These are phyloP conservation scores for Mesaphorura yosii DNA, from an alignment of 1,140 invertebrate genomes.

Conservation along the genomic window DNA sequence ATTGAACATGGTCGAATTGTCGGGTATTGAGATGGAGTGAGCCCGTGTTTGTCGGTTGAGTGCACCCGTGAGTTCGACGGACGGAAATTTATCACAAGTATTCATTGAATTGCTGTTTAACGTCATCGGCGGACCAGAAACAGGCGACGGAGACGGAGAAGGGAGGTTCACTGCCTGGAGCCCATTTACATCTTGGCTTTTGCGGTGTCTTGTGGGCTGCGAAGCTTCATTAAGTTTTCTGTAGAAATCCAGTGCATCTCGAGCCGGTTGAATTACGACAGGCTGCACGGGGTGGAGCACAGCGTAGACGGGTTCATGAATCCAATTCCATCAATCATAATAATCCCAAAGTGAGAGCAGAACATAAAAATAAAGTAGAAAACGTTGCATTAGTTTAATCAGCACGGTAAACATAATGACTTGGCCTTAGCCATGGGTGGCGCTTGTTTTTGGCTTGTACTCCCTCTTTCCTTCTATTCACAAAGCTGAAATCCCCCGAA, in stretches of 20 bases:
- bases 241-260: conserved; percentile 53
- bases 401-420: too few relatives aligned
- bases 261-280: conserved; percentile 49
- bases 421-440: too few relatives aligned
- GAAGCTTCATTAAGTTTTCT: conserved; percentile 51
- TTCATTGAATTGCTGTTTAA: too few relatives aligned
- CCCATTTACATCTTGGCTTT: conserved; percentile 44
- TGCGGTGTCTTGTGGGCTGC: conserved; percentile 49
- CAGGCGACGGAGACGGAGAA: not conserved
- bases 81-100: conserved; percentile 33
- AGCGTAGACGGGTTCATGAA: too few relatives aligned
- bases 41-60: conserved; percentile 13
- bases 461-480: too few relatives aligned
- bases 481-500: too few relatives aligned
- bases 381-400: too few relatives aligned
- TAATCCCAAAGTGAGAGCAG: too few relatives aligned
- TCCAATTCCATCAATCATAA: too few relatives aligned
- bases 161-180: conserved; percentile 24
- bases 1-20: not conserved
- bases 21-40: conserved; percentile 16
- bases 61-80: conserved; percentile 13
- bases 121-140: conserved; percentile 2
- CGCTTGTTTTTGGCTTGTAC: too few relatives aligned
- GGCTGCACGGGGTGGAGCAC: too few relatives aligned
- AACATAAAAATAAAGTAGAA: conserved; percentile 3